Conservation (phyloP, 92 coral and sea anemone species). For the Chrysogorgia sp. region DNA sequence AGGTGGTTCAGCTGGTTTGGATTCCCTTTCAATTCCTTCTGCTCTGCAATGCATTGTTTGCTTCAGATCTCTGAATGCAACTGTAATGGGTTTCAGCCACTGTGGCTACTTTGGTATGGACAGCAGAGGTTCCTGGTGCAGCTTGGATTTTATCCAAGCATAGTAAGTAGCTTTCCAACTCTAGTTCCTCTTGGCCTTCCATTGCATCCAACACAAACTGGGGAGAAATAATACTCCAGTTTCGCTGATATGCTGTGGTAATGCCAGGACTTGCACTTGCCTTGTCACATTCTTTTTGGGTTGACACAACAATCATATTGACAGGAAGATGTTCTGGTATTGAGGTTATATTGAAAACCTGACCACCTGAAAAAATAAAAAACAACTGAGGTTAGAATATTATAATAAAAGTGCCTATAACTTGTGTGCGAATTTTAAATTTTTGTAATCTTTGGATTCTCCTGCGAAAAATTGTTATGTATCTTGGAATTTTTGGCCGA, state of each 20-base stretch:
- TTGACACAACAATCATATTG: constrained; percentile 2
- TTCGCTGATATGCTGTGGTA: constrained; percentile 17
- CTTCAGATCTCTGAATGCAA: constrained; percentile 27
- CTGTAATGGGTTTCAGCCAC: constrained; percentile 24
- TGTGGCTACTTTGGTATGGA: constrained; percentile 1
- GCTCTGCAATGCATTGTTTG: constrained; percentile 20
- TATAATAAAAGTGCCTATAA: too few relatives aligned
- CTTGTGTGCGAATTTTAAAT: too few relatives aligned
- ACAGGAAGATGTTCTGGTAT: constrained; percentile 18
- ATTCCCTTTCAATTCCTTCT: not conserved
- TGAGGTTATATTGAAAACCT: not conserved
- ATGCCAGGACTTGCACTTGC: constrained; percentile 13
- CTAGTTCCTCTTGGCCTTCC: not conserved
- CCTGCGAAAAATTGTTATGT: too few relatives aligned
- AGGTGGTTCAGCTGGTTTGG: not conserved
- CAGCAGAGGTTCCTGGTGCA: constrained; percentile 19
- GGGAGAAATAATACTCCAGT: constrained; percentile 23
- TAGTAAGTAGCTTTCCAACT: not conserved
- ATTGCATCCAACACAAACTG: constrained; percentile 1
- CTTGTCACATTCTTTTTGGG: constrained; percentile 25
- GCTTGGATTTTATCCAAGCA: not conserved
- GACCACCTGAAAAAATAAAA: constrained; percentile 14
- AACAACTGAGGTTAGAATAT: not conserved
- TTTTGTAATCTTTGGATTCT: too few relatives aligned
- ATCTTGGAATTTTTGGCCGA: too few relatives aligned